phyloP scores from a whole-genome alignment of 2,797 vertebrate species.

The Merluccius polli region DNA sequence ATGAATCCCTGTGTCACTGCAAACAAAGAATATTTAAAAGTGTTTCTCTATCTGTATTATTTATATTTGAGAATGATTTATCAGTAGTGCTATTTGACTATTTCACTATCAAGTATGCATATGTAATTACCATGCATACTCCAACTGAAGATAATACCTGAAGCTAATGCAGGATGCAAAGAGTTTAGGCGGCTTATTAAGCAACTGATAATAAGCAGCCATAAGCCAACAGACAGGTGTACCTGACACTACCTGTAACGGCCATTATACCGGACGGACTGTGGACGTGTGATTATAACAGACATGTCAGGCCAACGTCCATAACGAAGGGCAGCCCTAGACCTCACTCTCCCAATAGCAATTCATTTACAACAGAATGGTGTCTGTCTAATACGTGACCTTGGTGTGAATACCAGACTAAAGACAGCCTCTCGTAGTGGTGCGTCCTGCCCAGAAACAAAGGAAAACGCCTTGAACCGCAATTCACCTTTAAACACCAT shows the following conservation, averaged over 20 bases:
- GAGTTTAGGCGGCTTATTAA: neutral
- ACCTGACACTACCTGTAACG: neutral
- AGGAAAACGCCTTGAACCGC: neutral
- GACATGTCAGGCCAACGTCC: constrained; percentile 5
- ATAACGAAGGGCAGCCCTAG: constrained; percentile 16
- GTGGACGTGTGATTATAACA: neutral
- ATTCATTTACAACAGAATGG: constrained; percentile 7
- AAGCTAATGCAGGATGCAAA: neutral
- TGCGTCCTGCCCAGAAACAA: neutral
- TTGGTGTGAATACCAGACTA: neutral
- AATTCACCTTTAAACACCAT: neutral
- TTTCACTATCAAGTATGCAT: neutral
- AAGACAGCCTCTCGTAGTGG: neutral
- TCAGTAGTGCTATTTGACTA: neutral
- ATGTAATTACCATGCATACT: neutral
- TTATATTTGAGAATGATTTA: neutral
- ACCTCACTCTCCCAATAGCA: neutral
- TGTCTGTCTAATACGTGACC: neutral
- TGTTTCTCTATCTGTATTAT: neutral
- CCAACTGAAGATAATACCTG: neutral
- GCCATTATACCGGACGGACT: neutral
- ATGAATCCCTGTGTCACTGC: neutral
- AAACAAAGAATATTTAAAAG: neutral
- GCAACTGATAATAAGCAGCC: neutral
- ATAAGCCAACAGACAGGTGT: neutral